Evolutionary conservation across 2,113 vertebrate genomes (phyloP), one percentile per base, ranked within the genome.

Genomic region (Hippocampus abdominalis): DNA sequence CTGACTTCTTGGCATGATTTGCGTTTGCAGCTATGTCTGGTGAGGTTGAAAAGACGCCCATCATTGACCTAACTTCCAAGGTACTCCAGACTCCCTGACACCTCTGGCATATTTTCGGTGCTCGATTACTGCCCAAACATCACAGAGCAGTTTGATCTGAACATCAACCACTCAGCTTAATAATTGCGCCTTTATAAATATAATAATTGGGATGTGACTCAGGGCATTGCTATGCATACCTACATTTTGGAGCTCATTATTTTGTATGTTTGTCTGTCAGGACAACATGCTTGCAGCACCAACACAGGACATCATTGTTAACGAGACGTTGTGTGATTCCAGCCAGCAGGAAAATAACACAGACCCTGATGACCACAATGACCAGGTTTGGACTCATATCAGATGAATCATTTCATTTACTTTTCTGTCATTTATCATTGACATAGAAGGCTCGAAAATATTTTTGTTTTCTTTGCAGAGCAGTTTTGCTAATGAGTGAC

Each of bases 261-360:
- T 27, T 18, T 66, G 23, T 65, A 3, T 63, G 21, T 25, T 5
- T 71, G 12, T 65, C 76, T 57, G 25, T 27, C 8, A 91, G 87
- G 87, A 86, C 48, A 69, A 32, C 20, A 48, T 79, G 16, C 76
- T 84, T 4, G 9, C 71, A 1, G 7, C 81, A 15, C 81, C 88
- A 68, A 87, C 87, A 64, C 76, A 87, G 60, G 85, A 88, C 42
- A 81, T 32, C 0, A 40, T 63, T 1, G 70, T 71, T 12, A 73
- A 77, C 44, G 76, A 79, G 40, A 46, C 0, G 29, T 61, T 59
- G 1, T 40, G 72, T 23, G 77, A 81, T 11, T 74, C 76, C 0
- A 66, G 10, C 51, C 76, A 72, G 48, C 59, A 71, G 66, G 71
- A 60, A 74, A 76, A 79, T 1, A 75, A 81, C 8, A 27, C 18